Conservation (phyloP, 1,140 invertebrate species). For the Liolophura sinensis region DNA sequence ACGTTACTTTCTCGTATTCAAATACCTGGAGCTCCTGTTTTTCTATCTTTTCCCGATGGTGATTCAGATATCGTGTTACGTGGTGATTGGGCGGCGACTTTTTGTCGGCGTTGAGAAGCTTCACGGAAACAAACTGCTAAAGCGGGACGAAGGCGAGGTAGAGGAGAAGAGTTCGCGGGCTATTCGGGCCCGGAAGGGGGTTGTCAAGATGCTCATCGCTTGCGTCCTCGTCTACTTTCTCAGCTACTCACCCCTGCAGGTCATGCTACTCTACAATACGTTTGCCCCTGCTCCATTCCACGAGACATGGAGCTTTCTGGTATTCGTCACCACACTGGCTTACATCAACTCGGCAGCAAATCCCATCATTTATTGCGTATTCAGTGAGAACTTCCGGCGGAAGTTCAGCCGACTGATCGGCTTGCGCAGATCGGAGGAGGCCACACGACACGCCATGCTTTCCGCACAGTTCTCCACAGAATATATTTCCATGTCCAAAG, state of each 20-base stretch:
- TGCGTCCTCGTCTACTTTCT: conserved; percentile 58
- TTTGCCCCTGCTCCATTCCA: conserved; percentile 44
- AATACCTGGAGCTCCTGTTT: conserved; percentile 50
- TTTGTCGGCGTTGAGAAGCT: conserved; percentile 50
- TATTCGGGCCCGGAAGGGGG: conserved; percentile 51
- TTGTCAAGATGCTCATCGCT: conserved; percentile 60
- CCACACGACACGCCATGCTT: too few species aligned
- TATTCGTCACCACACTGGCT: conserved; percentile 55
- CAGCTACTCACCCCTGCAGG: conserved; percentile 57
- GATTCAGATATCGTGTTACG: conserved; percentile 43
- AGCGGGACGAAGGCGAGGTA: conserved; percentile 32
- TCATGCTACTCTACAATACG: conserved; percentile 54
- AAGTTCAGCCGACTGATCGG: too few species aligned
- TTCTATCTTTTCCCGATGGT: conserved; percentile 56
- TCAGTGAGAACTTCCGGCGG: conserved; percentile 56
- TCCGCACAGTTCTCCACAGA: too few species aligned
- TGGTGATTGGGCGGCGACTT: conserved; percentile 49
- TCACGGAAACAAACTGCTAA: conserved; percentile 18
- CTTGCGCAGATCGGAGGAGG: too few species aligned
- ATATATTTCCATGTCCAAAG: too few species aligned
- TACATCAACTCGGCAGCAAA: conserved; percentile 58
- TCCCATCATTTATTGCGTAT: conserved; percentile 59
- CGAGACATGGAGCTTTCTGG: conserved; percentile 51
- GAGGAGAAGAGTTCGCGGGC: conserved; percentile 43
- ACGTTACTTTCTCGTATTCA: conserved; percentile 43